These are phyloP conservation scores for Dryococelus australis DNA, from an alignment of 2,888 invertebrate genomes.

Conservation along the genomic window DNA sequence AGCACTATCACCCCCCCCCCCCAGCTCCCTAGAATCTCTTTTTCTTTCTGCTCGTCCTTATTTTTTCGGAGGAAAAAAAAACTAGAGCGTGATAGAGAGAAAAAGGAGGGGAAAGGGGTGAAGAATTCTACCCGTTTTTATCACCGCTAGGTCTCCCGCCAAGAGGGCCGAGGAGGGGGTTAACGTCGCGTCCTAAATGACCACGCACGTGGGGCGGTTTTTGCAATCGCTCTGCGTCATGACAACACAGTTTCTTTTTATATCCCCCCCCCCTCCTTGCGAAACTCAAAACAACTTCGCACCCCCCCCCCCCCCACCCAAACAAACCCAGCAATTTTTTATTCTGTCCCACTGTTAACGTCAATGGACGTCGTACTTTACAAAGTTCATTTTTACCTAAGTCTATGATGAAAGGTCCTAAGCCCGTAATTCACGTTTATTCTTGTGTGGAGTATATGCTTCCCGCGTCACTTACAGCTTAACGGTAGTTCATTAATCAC, in stretches of 20 bases:
- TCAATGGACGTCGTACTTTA: neutral
- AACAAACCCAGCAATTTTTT: slow-evolving; percentile 1
- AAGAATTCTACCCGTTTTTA: neutral
- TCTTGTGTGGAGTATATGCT: neutral
- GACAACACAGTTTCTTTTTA: neutral
- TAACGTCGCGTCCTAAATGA: neutral
- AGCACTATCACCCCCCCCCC: neutral
- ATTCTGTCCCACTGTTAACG: neutral
- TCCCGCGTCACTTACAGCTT: neutral
- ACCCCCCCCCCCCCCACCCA: too few relatives aligned
- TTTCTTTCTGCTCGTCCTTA: neutral
- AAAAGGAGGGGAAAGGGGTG: neutral
- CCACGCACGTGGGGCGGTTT: slow-evolving; percentile 11
- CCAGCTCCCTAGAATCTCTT: neutral
- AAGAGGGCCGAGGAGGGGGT: neutral
- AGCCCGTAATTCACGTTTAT: neutral
- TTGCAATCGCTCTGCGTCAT: neutral
- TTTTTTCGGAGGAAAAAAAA: neutral
- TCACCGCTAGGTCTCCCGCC: too few relatives aligned
- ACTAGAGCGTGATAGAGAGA: neutral
- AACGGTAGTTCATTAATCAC: neutral
- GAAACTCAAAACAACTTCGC: too few relatives aligned
- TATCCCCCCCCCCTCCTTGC: neutral
- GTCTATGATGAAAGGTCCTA: neutral
- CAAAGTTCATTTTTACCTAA: neutral